Base-by-base conservation (phyloP, 2,797 vertebrate genomes). In the Atherinosoma microstoma region DNA sequence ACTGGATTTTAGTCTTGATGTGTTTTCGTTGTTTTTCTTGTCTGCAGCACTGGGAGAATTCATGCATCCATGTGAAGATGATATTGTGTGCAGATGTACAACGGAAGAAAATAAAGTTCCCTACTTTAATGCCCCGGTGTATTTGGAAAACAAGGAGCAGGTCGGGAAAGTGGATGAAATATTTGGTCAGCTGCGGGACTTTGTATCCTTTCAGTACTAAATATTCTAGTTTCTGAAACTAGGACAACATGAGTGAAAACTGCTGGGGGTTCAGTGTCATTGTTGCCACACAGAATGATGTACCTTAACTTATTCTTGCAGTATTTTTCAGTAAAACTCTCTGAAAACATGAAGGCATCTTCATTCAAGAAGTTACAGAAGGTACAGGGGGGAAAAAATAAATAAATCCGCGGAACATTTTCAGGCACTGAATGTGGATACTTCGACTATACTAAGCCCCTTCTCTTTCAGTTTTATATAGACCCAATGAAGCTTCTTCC, bases 161-260 rank as follows among this genome's bases (percentile, higher is more conserved):
- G 98, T 99, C 15, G 98, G 98, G 20, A 99, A 99, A 90, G 96
- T 99, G 84, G 98, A 99, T 76, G 98, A 99, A 91, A 99, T 99
- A 87, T 99, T 99, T 0, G 98, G 98, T 13, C 97, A 99, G 80
- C 94, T 99, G 35, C 94, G 97, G 69, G 97, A 98, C 80, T 99
- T 99, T 93, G 98, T 99, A 99, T 99, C 98, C 96, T 98, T 96
- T 80, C 11, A 66, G 2, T 53, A 0, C 9, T 1, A 0, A 13
- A 12, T 10, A 29, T 62, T 13, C 49, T 4, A 9, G 36, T 4
- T 6, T 63, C n/a, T 42, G 20, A 38, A 45, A 20, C 0, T 0
- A 5, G 6, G 27, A 2, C 3, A 24, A 15, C 20, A 0, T 32
- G 36, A 24, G n/a, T 24, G 11, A 11, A 24, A 15, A 22, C 20